Conservation (phyloP, 2,113 vertebrate genomes). For the Anthoscopus minutus region DNA sequence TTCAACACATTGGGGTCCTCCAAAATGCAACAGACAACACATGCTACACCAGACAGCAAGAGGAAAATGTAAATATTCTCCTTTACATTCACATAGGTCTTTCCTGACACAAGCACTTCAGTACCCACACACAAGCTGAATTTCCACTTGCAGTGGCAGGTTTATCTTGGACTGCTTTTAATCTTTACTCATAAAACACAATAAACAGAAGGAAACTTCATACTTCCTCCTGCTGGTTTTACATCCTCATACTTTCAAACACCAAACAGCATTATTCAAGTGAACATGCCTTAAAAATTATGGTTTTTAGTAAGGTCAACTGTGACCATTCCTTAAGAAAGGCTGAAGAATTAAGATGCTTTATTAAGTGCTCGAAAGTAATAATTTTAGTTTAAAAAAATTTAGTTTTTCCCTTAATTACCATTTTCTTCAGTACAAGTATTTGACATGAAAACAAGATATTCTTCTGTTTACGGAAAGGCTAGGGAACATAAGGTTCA, state of each 20-base stretch:
- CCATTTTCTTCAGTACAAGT: background rate
- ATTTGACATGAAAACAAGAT: background rate
- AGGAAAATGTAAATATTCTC: background rate
- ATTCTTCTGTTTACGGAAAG: background rate
- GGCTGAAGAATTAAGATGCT: background rate
- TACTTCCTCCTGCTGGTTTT: conserved; percentile 15
- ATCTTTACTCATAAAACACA: conserved; percentile 3
- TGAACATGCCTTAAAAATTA: background rate
- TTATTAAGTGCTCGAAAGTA: background rate
- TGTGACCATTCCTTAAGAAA: background rate
- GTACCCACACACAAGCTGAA: background rate
- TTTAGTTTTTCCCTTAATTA: conserved; percentile 1
- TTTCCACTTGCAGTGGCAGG: background rate
- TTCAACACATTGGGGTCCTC: background rate
- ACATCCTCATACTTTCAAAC: conserved; percentile 1
- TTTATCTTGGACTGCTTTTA: conserved; percentile 15
- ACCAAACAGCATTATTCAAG: background rate
- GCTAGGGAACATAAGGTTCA: background rate
- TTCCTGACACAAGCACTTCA: background rate
- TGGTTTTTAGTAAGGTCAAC: background rate
- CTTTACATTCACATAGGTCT: background rate
- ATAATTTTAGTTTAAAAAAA: background rate
- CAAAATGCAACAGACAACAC: background rate
- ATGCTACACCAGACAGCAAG: background rate
- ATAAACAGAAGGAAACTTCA: conserved; percentile 20